A percentile compares a stretch with the other conserved stretches of the same genome.
phyloP scores from a whole-genome alignment of 2,888 invertebrate species.

The Sphecodes monilicornis region DNA sequence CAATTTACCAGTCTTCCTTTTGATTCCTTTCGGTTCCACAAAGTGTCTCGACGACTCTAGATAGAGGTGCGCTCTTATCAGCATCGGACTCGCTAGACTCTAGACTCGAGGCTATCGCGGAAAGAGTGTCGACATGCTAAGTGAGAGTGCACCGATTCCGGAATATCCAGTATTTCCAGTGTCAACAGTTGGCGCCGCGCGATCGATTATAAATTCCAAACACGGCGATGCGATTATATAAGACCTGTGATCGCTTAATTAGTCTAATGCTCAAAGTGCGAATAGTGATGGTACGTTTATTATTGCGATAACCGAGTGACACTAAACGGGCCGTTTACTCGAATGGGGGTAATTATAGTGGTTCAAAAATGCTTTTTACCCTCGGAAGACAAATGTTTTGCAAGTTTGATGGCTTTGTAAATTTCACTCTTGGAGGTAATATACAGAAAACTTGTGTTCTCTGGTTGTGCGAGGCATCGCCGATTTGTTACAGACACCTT shows the following conservation, averaged over 20 bases:
- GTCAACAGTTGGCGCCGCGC: constrained; percentile 58
- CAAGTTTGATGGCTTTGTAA: neutral
- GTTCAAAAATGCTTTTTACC: neutral
- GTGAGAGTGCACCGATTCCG: constrained; percentile 67
- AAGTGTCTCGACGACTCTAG: constrained; percentile 15
- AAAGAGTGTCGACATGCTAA: constrained; percentile 58
- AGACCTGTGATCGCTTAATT: constrained; percentile 65
- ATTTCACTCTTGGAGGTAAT: neutral
- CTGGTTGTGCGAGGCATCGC: neutral
- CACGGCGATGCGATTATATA: constrained; percentile 52
- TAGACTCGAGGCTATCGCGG: too few relatives aligned
- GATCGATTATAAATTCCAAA: constrained; percentile 58
- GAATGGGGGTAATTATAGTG: neutral
- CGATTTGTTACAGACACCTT: neutral
- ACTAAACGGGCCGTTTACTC: neutral
- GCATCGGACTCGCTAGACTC: constrained; percentile 14
- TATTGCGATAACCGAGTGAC: constrained; percentile 7
- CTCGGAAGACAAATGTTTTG: neutral
- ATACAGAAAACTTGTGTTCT: neutral
- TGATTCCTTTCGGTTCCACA: neutral
- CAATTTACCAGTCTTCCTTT: neutral
- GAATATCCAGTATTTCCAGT: constrained; percentile 74
- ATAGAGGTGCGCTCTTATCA: constrained; percentile 52
- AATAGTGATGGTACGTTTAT: neutral
- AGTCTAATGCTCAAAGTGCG: constrained; percentile 31